phyloP scores from a whole-genome alignment of 2,888 invertebrate genomes.

The Galeruca laticollis region DNA sequence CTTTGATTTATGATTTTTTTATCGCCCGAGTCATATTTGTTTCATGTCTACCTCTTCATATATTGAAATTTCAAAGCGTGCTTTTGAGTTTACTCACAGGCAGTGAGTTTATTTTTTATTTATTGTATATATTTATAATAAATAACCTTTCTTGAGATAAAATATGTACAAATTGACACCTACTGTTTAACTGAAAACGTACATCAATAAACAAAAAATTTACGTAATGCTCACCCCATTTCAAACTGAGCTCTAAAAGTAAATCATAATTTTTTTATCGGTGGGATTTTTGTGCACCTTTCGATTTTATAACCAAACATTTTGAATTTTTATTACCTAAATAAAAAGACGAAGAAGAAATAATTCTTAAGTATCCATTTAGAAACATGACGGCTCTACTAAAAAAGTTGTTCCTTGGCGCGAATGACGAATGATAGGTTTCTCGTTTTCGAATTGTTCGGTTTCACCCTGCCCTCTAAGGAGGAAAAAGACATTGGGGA shows the following conservation, averaged over 20 bases:
- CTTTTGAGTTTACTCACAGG: too few relatives aligned
- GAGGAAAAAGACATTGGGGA: constrained; percentile 40
- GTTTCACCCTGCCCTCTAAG: constrained; percentile 34
- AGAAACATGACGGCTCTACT: constrained; percentile 32
- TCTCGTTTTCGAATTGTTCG: constrained; percentile 36
- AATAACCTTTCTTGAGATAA: too few relatives aligned
- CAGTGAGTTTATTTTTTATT: too few relatives aligned
- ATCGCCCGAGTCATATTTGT: too few relatives aligned
- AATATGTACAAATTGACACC: too few relatives aligned
- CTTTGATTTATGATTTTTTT: too few relatives aligned
- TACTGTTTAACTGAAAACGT: too few relatives aligned
- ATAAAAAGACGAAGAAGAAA: constrained; percentile 28
- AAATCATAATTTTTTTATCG: constrained; percentile 17
- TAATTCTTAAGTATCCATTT: constrained; percentile 35
- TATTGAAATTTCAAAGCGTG: too few relatives aligned
- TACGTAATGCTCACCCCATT: too few relatives aligned
- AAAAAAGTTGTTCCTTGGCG: constrained; percentile 31
- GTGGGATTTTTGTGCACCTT: constrained; percentile 14
- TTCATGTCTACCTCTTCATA: too few relatives aligned
- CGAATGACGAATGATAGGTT: constrained; percentile 35
- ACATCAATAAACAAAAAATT: too few relatives aligned
- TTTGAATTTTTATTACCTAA: constrained; percentile 25
- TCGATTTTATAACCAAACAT: constrained; percentile 30
- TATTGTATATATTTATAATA: too few relatives aligned
- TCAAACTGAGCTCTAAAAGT: constrained; percentile 1